Base-by-base conservation (phyloP, 2,113 vertebrate genomes). In the Apaloderma vittatum region DNA sequence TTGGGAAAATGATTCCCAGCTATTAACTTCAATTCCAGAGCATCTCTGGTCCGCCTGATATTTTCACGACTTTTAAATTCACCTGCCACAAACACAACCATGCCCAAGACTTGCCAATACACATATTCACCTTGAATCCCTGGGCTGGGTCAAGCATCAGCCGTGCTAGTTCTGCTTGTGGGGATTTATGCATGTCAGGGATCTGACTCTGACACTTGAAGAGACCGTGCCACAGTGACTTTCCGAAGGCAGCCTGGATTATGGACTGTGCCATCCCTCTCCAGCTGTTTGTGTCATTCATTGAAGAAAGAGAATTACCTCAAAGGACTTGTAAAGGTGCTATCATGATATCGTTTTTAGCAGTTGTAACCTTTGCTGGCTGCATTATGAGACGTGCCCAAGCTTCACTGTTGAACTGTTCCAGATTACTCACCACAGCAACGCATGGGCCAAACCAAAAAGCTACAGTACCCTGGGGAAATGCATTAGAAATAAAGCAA, bases 51-150 rank as follows among this genome's bases (percentile, higher is more conserved):
- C 43, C 37, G n/a, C 34, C 24, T 21, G 13, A 40, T 74, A 45
- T 68, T 34, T 78, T 36, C 32, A 58, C 36, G 24, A 17, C 54
- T 68, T 74, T 55, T 46, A 68, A 74, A 68, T 70, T 68, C 18
- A 34, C 0, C 0, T 68, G 34, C 32, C 3, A 2, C 59, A 45
- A 36, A 24, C 17, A 15, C 20, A 58, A 9, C 22, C 11, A 14
- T 7, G 6, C 11, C 10, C 18, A 13, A 43, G 10, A 48, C 36
- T 57, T 51, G 36, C 59, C 32, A 7, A 5, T 22, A 29, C 19
- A n/a, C 8, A 8, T 15, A 61, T 12, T 48, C 1, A 0, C 26
- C 29, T 58, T 51, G 61, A 46, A 72, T 37, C n/a, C 37, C 30
- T 43, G 48, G 34, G 14, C 15, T 0, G 3, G 37, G 43, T 54